Evolutionary conservation across 37 sponge, comb jelly and placozoan genomes (phyloP).

Genomic region (Corticium candelabrum): DNA sequence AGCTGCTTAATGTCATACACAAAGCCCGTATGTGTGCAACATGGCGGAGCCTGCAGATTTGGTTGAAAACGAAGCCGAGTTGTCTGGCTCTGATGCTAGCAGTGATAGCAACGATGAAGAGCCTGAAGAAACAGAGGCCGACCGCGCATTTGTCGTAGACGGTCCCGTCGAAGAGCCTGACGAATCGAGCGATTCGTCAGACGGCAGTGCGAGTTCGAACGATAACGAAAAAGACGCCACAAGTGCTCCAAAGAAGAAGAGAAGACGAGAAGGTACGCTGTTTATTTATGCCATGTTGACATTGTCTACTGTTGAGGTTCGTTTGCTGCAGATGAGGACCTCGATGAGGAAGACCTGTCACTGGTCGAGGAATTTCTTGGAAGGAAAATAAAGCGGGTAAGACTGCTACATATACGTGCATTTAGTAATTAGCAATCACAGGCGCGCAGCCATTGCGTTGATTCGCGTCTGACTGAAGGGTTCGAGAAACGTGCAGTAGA

Average conservation of each 20-base stretch:
- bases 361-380: neutral
- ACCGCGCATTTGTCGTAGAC: neutral
- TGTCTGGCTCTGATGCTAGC: constrained; percentile 17
- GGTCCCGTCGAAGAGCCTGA: constrained; percentile 15
- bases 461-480: no score
- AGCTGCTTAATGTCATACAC: no score
- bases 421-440: no score
- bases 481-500: no score
- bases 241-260: constrained; percentile 16
- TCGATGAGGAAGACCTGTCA: neutral
- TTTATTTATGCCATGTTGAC: no score
- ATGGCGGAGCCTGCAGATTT: constrained; percentile 12
- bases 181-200: neutral
- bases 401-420: no score
- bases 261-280: constrained; percentile 2
- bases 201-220: neutral
- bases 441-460: no score
- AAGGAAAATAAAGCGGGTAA: constrained; percentile 16
- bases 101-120: constrained; percentile 28
- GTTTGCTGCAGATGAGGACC: neutral
- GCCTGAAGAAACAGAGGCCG: constrained; percentile 25
- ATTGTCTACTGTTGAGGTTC: no score
- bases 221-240: constrained; percentile 18
- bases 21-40: no score
- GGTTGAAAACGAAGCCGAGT: constrained; percentile 11